phyloP scores from a whole-genome alignment of 2,888 invertebrate genomes.

The Agriopis leucophaearia region DNA sequence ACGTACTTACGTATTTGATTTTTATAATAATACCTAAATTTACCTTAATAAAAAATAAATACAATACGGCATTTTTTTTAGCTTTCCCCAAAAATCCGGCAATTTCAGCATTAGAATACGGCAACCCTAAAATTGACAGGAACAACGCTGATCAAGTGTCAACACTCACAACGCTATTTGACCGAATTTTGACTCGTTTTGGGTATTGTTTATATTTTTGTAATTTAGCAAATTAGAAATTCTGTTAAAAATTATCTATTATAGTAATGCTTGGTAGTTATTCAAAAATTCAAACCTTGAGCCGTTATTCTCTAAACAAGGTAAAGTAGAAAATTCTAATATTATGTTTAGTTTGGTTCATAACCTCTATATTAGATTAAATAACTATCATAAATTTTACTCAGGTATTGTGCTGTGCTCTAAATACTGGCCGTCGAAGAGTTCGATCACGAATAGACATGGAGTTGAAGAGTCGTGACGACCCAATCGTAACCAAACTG shows the following conservation, averaged over 20 bases:
- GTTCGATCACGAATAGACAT: constrained; percentile 66
- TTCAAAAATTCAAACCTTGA: constrained; percentile 15
- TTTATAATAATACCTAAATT: too few relatives aligned
- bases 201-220: too few relatives aligned
- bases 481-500: constrained; percentile 90
- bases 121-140: too few relatives aligned
- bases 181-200: too few relatives aligned
- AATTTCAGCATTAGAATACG: too few relatives aligned
- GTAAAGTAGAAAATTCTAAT: constrained; percentile 36
- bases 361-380: not conserved
- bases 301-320: constrained; percentile 12
- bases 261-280: constrained; percentile 52
- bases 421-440: constrained; percentile 51
- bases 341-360: not conserved
- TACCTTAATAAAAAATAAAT: too few relatives aligned
- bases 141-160: too few relatives aligned
- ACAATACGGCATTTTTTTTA: too few relatives aligned
- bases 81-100: too few relatives aligned
- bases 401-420: constrained; percentile 51
- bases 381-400: constrained; percentile 21
- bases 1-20: too few relatives aligned
- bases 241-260: constrained; percentile 1
- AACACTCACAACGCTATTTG: too few relatives aligned
- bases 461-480: constrained; percentile 74
- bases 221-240: too few relatives aligned